phyloP scores from a whole-genome alignment of 92 coral and sea anemone species.

The Palythoa grandiflora region DNA sequence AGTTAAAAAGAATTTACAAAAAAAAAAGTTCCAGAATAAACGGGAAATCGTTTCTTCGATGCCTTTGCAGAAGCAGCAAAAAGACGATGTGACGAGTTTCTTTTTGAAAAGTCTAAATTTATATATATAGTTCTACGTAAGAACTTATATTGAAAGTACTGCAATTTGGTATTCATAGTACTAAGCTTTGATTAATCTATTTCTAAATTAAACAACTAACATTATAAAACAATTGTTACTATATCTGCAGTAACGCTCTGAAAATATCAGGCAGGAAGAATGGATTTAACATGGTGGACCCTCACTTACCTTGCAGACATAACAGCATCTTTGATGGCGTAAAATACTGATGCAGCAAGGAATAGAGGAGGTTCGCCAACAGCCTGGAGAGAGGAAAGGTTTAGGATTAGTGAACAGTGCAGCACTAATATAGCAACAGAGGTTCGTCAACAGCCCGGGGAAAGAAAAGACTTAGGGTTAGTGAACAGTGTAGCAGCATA shows the following conservation, averaged over 20 bases:
- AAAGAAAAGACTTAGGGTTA: background rate
- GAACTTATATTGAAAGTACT: too few species aligned
- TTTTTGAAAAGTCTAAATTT: too few species aligned
- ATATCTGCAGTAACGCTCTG: background rate
- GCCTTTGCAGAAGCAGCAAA: too few species aligned
- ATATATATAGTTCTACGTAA: too few species aligned
- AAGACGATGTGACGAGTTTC: too few species aligned
- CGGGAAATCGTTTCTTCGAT: too few species aligned
- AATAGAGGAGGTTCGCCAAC: constrained; percentile 91
- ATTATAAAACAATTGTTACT: background rate
- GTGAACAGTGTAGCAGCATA: background rate
- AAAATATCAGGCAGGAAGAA: background rate
- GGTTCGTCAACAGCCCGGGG: constrained; percentile 90
- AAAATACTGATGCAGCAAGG: constrained; percentile 86
- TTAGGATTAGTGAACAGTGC: background rate
- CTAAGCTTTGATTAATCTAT: too few species aligned
- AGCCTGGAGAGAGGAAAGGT: constrained; percentile 56
- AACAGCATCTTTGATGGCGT: constrained; percentile 89
- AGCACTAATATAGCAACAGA: constrained; percentile 20
- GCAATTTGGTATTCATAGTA: too few species aligned
- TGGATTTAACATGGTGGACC: background rate
- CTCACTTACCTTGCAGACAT: constrained; percentile 72
- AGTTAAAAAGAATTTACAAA: too few species aligned
- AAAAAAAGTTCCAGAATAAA: too few species aligned
- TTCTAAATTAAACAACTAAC: too few species aligned